Conservation (phyloP, 2,888 invertebrate species). For the Drosophila diplacantha region DNA sequence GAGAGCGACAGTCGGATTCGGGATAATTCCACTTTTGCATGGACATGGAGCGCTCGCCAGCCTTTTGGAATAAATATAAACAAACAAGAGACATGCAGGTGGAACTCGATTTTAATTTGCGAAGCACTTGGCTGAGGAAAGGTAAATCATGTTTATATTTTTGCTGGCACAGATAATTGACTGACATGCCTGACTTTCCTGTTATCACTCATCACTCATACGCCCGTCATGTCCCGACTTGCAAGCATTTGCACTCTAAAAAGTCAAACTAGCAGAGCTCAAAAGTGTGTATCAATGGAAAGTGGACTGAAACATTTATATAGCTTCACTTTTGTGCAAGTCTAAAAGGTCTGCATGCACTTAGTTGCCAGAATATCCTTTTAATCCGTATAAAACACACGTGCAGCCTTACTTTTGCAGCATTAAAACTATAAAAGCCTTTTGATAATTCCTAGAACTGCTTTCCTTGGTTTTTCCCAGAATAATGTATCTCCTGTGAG, state of each 20-base stretch:
- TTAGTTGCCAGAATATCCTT: neutral
- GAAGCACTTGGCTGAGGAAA: neutral
- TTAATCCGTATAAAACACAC: neutral
- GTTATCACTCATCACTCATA: conserved; percentile 1
- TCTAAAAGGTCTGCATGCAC: neutral
- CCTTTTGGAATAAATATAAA: neutral
- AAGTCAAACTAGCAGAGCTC: neutral
- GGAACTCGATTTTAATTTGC: neutral
- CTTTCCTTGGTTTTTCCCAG: neutral
- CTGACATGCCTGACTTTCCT: neutral
- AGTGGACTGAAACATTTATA: too few relatives aligned
- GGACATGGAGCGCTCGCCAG: conserved; percentile 13
- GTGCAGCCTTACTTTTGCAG: neutral
- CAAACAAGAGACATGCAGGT: conserved; percentile 8
- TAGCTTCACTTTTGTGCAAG: neutral
- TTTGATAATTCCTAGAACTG: neutral
- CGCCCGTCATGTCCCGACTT: neutral
- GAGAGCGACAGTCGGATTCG: conserved; percentile 4
- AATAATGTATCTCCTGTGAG: neutral
- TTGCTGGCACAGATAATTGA: neutral
- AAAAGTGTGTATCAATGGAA: neutral
- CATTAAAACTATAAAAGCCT: neutral
- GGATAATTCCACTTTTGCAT: conserved; percentile 15
- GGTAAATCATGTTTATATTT: neutral
- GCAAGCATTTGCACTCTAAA: neutral